phyloP scores from a whole-genome alignment of 1,140 invertebrate genomes.

The Zaprionus vittiger region DNA sequence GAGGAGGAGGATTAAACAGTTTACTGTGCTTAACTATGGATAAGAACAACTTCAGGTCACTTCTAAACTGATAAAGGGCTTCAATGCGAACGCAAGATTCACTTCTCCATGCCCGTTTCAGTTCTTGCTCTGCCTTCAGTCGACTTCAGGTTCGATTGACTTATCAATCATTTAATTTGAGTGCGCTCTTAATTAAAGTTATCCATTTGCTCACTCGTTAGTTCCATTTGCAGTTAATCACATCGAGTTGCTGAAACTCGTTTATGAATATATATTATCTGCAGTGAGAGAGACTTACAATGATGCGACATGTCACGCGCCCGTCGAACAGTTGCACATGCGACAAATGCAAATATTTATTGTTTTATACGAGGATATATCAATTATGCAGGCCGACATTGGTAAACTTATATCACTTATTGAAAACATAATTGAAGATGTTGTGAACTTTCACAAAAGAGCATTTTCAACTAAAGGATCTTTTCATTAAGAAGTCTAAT shows the following conservation, averaged over 20 bases:
- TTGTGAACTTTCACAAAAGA: background rate
- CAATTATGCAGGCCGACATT: background rate
- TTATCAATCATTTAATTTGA: background rate
- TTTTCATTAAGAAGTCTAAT: no score
- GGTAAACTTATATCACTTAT: background rate
- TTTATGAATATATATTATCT: slow-evolving; percentile 2
- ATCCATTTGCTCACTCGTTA: background rate
- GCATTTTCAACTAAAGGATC: background rate
- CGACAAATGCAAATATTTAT: background rate
- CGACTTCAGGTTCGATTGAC: background rate
- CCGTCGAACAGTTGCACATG: background rate
- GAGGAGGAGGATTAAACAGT: background rate
- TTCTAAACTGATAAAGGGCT: background rate
- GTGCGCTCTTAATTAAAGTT: background rate
- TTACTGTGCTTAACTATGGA: background rate
- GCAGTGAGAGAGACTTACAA: background rate
- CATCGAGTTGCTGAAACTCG: background rate
- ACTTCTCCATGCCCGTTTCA: no score
- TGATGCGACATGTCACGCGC: background rate
- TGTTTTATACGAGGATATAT: background rate
- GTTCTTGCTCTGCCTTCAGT: no score
- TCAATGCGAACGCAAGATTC: background rate
- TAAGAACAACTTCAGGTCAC: background rate
- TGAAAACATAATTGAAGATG: background rate
- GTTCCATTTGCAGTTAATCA: background rate